A percentile compares a stretch with the other conserved stretches of the same genome.
Evolutionary conservation across 2,888 invertebrate species (phyloP).

Genomic region (Liodrosophila aerea): DNA sequence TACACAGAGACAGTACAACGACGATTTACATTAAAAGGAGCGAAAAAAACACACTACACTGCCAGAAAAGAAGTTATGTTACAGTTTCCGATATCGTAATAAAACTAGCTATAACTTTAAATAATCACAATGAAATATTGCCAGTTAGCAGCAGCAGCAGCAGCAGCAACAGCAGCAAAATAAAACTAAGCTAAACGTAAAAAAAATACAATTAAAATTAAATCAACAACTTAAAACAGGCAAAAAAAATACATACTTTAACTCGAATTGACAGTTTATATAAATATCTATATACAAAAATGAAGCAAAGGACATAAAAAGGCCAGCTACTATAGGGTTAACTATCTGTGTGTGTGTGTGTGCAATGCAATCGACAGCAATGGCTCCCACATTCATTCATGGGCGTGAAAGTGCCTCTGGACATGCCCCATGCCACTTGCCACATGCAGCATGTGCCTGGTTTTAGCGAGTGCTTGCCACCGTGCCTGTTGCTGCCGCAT

Average conservation of each 20-base stretch:
- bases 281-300: no score
- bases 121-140: slow-evolving; percentile 75
- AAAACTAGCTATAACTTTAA: slow-evolving; percentile 58
- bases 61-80: slow-evolving; percentile 23
- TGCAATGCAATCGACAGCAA: no score
- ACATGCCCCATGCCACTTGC: no score
- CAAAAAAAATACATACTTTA: slow-evolving; percentile 46
- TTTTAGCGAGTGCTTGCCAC: not conserved
- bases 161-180: slow-evolving; percentile 30
- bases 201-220: slow-evolving; percentile 62
- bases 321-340: no score
- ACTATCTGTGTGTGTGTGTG: no score
- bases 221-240: slow-evolving; percentile 75
- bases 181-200: slow-evolving; percentile 44
- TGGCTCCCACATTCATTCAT: no score
- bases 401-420: no score
- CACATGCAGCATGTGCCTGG: no score
- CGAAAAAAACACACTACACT: slow-evolving; percentile 2
- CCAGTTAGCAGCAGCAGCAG: slow-evolving; percentile 44
- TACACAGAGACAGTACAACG: slow-evolving; percentile 41
- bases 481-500: slow-evolving; percentile 9
- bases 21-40: slow-evolving; percentile 35
- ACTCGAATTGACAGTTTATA: no score
- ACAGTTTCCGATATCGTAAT: slow-evolving; percentile 23
- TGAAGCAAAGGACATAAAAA: no score